phyloP scores from a whole-genome alignment of 1,140 invertebrate species.

The Drosophila auraria region DNA sequence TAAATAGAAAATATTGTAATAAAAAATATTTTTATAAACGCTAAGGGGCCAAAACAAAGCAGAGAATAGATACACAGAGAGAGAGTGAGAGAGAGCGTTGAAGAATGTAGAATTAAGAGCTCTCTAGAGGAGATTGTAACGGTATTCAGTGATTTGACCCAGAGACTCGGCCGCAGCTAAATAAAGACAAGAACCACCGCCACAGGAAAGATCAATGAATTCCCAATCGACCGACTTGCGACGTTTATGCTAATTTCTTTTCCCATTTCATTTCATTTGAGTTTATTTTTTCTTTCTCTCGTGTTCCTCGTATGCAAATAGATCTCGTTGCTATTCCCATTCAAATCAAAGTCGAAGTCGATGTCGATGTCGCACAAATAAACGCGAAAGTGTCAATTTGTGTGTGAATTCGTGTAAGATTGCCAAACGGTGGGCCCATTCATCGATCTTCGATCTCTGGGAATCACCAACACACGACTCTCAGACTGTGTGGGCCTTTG shows the following conservation, averaged over 20 bases:
- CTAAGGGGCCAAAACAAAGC: slow-evolving; percentile 24
- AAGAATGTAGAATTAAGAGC: slow-evolving; percentile 16
- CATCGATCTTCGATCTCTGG: slow-evolving; percentile 27
- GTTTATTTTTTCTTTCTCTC: background rate
- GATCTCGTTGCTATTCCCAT: slow-evolving; percentile 19
- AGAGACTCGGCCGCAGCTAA: slow-evolving; percentile 21
- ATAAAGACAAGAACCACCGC: slow-evolving; percentile 14
- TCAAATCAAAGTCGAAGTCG: slow-evolving; percentile 21
- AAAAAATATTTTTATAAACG: slow-evolving; percentile 48
- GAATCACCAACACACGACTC: slow-evolving; percentile 11
- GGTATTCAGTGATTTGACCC: slow-evolving; percentile 34
- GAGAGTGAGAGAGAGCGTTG: slow-evolving; percentile 1
- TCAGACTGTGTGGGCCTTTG: background rate
- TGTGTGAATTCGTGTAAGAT: slow-evolving; percentile 26
- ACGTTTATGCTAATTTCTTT: slow-evolving; percentile 44
- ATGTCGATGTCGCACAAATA: slow-evolving; percentile 13
- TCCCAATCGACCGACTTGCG: slow-evolving; percentile 10
- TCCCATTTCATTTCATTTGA: slow-evolving; percentile 38
- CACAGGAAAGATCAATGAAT: slow-evolving; percentile 41
- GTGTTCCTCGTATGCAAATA: slow-evolving; percentile 24
- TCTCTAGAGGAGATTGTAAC: slow-evolving; percentile 34
- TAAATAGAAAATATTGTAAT: slow-evolving; percentile 49
- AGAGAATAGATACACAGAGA: slow-evolving; percentile 16
- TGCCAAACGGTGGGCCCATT: slow-evolving; percentile 31
- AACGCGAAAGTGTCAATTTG: slow-evolving; percentile 50